Percentiles rank a stretch among this genome's conserved stretches.
These are phyloP conservation scores for Paratrypauchen microcephalus DNA, from an alignment of 2,797 vertebrate genomes.

Conservation along the genomic window DNA sequence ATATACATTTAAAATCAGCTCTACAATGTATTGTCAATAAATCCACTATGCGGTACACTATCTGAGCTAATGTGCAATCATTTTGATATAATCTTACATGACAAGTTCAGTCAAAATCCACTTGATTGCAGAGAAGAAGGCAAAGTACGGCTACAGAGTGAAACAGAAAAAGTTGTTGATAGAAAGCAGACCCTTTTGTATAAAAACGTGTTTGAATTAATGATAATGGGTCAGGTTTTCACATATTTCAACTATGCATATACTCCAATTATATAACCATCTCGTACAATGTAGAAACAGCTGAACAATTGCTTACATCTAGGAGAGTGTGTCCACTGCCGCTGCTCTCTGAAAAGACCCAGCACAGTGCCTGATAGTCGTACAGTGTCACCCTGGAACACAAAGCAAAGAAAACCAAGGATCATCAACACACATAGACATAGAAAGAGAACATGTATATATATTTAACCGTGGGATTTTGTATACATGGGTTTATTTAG, in stretches of 20 bases:
- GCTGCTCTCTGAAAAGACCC: conserved; percentile 91
- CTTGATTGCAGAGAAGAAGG: conserved; percentile 88
- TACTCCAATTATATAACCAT: background rate
- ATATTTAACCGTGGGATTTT: conserved; percentile 20
- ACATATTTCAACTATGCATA: background rate
- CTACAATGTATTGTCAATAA: background rate
- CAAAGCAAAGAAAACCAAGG: conserved; percentile 13
- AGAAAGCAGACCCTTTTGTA: background rate
- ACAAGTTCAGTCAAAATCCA: conserved; percentile 96
- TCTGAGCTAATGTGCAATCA: background rate
- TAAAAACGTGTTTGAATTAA: background rate
- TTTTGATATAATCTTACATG: conserved; percentile 84
- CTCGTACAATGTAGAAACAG: background rate
- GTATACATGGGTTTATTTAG: conserved; percentile 11
- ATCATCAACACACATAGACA: conserved; percentile 14
- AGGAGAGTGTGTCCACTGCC: conserved; percentile 87
- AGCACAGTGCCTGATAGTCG: conserved; percentile 93
- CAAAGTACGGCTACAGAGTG: conserved; percentile 87
- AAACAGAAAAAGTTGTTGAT: background rate
- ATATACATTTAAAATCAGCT: background rate
- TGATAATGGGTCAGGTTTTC: background rate
- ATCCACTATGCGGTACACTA: background rate
- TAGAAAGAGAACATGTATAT: conserved; percentile 7
- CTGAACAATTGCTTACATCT: conserved; percentile 83
- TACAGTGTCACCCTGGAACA: conserved; percentile 66